Evolutionary conservation across 2,113 vertebrate species (phyloP).

Genomic region (Peromyscus californicus): DNA sequence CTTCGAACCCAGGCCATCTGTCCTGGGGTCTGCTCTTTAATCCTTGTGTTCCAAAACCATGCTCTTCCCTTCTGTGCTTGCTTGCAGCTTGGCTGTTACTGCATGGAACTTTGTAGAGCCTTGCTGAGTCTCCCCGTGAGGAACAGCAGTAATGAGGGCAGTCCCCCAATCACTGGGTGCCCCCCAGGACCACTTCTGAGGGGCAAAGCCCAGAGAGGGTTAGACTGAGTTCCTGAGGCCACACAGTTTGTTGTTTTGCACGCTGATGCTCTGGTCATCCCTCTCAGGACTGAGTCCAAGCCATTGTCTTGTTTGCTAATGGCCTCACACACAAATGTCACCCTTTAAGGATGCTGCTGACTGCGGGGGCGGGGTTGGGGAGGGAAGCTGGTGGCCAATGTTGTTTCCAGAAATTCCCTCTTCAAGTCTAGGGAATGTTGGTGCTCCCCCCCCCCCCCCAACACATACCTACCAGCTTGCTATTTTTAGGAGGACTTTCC

Average conservation of each 20-base stretch:
- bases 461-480: background rate
- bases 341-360: constrained; percentile 35
- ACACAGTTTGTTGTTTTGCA: background rate
- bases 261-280: background rate
- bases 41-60: background rate
- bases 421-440: constrained; percentile 29
- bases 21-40: background rate
- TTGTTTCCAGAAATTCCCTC: constrained; percentile 60
- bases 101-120: background rate
- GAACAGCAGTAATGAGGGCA: background rate
- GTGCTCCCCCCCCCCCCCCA: background rate
- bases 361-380: background rate
- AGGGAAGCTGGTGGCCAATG: background rate
- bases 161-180: background rate
- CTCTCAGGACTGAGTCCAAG: background rate
- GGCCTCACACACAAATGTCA: background rate
- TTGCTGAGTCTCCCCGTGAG: background rate
- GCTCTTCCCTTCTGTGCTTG: background rate
- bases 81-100: too few relatives aligned
- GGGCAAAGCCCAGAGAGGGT: background rate
- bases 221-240: background rate
- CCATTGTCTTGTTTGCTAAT: background rate
- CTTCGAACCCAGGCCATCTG: background rate
- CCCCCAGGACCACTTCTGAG: background rate
- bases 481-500: constrained; percentile 79